A percentile compares a stretch with the other conserved stretches of the same genome.
Evolutionary conservation across 2,888 invertebrate species (phyloP).

Genomic region (Coelogynopora nodosa): DNA sequence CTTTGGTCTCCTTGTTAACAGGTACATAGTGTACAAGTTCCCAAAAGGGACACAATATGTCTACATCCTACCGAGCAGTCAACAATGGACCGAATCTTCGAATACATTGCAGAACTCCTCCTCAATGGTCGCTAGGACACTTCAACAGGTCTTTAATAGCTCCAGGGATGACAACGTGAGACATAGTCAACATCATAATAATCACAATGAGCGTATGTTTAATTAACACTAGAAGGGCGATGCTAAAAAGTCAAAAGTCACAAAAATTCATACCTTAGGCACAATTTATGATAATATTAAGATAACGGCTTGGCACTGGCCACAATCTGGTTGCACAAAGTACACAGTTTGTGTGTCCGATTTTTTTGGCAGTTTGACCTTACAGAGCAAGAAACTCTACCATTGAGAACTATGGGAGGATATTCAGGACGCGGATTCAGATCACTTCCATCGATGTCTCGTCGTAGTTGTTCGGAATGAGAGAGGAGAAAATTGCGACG

Average conservation of each 20-base stretch:
- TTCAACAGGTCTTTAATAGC: not conserved
- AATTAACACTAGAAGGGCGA: too few relatives aligned
- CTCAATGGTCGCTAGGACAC: not conserved
- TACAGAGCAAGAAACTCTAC: not conserved
- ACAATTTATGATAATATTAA: not conserved
- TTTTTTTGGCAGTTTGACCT: not conserved
- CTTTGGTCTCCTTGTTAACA: too few relatives aligned
- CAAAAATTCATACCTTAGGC: not conserved
- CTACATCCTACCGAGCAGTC: not conserved
- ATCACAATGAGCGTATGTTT: too few relatives aligned
- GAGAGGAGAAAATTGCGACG: not conserved
- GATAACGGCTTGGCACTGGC: not conserved
- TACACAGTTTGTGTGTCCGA: not conserved
- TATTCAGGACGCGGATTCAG: not conserved
- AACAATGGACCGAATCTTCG: not conserved
- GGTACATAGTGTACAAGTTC: not conserved
- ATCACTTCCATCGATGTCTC: not conserved
- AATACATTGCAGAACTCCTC: not conserved
- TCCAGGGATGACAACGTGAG: not conserved
- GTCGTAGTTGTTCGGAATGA: not conserved
- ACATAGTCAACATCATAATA: too few relatives aligned
- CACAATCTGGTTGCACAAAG: not conserved
- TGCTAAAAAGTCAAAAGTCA: not conserved
- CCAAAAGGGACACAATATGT: not conserved
- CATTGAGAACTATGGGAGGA: not conserved